These are phyloP conservation scores for Scaptomyza parva DNA, from an alignment of 2,888 invertebrate genomes.

Conservation along the genomic window DNA sequence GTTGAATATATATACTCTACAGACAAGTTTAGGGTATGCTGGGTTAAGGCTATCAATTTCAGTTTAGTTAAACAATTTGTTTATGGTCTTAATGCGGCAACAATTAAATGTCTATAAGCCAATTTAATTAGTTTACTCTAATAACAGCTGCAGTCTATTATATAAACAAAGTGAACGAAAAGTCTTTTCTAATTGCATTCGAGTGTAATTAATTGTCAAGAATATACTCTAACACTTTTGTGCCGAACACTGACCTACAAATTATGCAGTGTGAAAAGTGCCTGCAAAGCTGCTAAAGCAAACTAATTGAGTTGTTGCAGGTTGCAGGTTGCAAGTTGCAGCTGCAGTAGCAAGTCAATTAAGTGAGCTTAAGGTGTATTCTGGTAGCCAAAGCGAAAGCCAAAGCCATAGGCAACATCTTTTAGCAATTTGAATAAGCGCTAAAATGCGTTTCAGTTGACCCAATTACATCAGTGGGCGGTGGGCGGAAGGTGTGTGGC, in stretches of 20 bases:
- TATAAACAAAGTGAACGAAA: conserved; percentile 23
- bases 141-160: conserved; percentile 6
- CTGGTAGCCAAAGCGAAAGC: conserved; percentile 23
- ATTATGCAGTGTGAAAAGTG: conserved; percentile 66
- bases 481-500: background rate
- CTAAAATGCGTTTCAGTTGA: conserved; percentile 64
- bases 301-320: conserved; percentile 69
- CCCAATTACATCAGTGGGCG: conserved; percentile 54
- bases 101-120: conserved; percentile 15
- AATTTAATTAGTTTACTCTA: conserved; percentile 3
- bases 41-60: background rate
- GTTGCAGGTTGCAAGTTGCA: conserved; percentile 30
- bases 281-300: conserved; percentile 26
- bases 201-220: conserved; percentile 60
- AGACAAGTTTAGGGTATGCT: background rate
- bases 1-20: conserved; percentile 15
- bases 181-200: conserved; percentile 53
- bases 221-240: conserved; percentile 12
- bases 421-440: conserved; percentile 68
- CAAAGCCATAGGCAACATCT: conserved; percentile 54
- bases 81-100: background rate
- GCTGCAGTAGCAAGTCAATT: conserved; percentile 61
- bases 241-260: conserved; percentile 56
- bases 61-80: background rate
- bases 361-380: conserved; percentile 55